These are phyloP conservation scores for Empidonax traillii DNA, from an alignment of 2,113 vertebrate species.

Conservation along the genomic window DNA sequence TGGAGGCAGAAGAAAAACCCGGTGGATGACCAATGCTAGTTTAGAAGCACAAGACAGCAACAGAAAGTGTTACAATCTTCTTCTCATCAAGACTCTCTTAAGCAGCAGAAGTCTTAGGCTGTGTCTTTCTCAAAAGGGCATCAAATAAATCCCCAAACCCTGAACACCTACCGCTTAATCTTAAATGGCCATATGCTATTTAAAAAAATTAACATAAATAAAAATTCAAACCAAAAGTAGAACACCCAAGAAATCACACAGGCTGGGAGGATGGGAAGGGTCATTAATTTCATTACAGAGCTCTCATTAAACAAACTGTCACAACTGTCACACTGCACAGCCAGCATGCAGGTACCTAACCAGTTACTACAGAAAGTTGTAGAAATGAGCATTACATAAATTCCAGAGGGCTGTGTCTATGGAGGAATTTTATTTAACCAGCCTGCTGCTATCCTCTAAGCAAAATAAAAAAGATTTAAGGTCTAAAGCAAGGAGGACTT, in stretches of 20 bases:
- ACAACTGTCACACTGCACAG: not conserved
- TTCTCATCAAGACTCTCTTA: not conserved
- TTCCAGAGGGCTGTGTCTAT: not conserved
- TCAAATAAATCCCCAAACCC: not conserved
- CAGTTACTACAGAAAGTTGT: not conserved
- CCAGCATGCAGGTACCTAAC: rapidly evolving
- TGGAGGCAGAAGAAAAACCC: not conserved
- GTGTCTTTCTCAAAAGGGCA: not conserved
- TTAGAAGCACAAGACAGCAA: not conserved
- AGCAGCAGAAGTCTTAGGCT: not conserved
- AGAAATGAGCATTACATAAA: not conserved
- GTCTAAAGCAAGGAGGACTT: not conserved
- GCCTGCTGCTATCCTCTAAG: not conserved
- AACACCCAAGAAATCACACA: not conserved
- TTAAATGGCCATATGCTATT: not conserved
- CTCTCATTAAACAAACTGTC: not conserved
- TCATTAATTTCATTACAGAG: not conserved
- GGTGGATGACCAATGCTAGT: not conserved
- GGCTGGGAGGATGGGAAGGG: not conserved
- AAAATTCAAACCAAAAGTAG: not conserved
- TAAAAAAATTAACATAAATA: not conserved
- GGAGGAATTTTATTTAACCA: not conserved
- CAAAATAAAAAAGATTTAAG: not conserved
- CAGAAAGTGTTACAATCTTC: rapidly evolving
- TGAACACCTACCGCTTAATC: not conserved